These are phyloP conservation scores for Pherbina coryleti DNA, from an alignment of 2,888 invertebrate species.

Conservation along the genomic window DNA sequence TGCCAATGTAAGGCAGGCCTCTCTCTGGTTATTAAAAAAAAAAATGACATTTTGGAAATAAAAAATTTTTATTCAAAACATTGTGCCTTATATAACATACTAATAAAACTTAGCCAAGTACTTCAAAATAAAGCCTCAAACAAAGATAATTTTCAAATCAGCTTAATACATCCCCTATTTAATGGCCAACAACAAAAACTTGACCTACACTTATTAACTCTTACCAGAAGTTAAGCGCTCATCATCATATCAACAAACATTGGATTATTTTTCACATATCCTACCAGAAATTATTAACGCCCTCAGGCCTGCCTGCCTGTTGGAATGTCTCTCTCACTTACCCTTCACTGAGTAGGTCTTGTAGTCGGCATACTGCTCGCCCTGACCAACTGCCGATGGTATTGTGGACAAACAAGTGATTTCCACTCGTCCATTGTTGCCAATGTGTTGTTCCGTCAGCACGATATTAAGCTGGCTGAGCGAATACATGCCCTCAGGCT, in stretches of 20 bases:
- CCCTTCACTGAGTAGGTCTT: conserved; percentile 81
- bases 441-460: conserved; percentile 79
- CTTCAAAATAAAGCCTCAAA: too few species aligned
- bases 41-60: too few species aligned
- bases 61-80: too few species aligned
- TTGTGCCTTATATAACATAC: too few species aligned
- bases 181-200: too few species aligned
- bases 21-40: too few species aligned
- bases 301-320: neutral
- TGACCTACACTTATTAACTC: too few species aligned
- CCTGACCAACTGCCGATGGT: conserved; percentile 79
- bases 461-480: conserved; percentile 81
- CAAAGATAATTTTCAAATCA: too few species aligned
- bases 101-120: too few species aligned
- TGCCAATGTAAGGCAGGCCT: too few species aligned
- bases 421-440: conserved; percentile 78
- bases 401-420: conserved; percentile 84
- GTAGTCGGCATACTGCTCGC: conserved; percentile 81
- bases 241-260: neutral
- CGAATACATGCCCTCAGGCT: conserved; percentile 69
- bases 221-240: neutral
- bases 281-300: neutral
- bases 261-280: neutral
- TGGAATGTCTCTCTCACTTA: conserved; percentile 67
- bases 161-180: too few species aligned